These are phyloP conservation scores for Phortica okadai DNA, from an alignment of 2,888 invertebrate genomes.

Conservation along the genomic window DNA sequence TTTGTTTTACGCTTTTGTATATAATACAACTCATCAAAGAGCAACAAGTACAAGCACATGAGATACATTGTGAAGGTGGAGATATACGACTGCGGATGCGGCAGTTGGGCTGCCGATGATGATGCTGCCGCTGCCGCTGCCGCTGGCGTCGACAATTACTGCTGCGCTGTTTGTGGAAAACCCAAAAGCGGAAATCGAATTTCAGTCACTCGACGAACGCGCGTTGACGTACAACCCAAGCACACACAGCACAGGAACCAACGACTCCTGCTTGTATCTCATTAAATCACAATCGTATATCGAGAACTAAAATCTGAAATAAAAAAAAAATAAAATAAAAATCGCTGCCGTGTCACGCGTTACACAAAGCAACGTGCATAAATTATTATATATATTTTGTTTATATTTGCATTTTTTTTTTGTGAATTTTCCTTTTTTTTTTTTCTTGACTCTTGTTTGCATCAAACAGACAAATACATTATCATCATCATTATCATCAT, in stretches of 20 bases:
- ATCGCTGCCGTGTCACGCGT: not conserved
- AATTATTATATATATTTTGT: not conserved
- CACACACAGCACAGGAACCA: slow-evolving; percentile 31
- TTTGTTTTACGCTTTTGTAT: not conserved
- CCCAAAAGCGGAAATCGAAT: slow-evolving; percentile 59
- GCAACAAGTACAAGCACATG: slow-evolving; percentile 22
- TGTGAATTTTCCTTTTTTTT: not conserved
- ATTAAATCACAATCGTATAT: slow-evolving; percentile 23
- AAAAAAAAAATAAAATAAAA: not conserved
- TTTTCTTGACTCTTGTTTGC: not conserved
- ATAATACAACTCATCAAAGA: slow-evolving; percentile 2
- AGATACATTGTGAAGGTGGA: not conserved
- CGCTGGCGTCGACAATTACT: not conserved
- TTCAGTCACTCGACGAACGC: slow-evolving; percentile 63
- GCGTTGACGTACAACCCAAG: slow-evolving; percentile 45
- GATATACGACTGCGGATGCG: slow-evolving; percentile 7
- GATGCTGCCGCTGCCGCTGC: slow-evolving; percentile 33
- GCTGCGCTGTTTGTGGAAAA: slow-evolving; percentile 52
- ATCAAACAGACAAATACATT: not conserved
- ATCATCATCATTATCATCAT: not conserved
- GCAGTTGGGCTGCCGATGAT: slow-evolving; percentile 28
- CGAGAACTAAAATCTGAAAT: too few species aligned
- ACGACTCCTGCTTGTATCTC: too few species aligned
- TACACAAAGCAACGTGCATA: not conserved
- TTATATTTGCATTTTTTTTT: not conserved